These are phyloP conservation scores for Pholis gunnellus DNA, from an alignment of 2,113 vertebrate genomes.

Conservation along the genomic window DNA sequence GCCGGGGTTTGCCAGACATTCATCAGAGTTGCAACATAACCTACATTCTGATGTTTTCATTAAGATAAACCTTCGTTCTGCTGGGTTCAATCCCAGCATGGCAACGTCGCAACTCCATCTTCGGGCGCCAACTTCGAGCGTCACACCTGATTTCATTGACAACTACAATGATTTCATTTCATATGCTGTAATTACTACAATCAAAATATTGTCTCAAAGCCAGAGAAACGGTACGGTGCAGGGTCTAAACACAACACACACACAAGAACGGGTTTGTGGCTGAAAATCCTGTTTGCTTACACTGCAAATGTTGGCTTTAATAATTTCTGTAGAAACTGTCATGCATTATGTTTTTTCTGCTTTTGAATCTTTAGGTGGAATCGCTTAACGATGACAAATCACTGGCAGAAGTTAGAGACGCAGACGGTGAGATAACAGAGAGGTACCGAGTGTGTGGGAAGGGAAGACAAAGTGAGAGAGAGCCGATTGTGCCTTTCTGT, in stretches of 20 bases:
- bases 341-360: slow-evolving; percentile 31
- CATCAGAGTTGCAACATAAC: slow-evolving; percentile 48
- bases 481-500: slow-evolving; percentile 26
- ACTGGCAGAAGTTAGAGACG: slow-evolving; percentile 18
- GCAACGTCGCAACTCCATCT: slow-evolving; percentile 12
- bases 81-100: slow-evolving; percentile 33
- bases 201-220: slow-evolving; percentile 78
- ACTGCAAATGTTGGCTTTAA: slow-evolving; percentile 77
- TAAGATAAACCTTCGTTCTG: slow-evolving; percentile 49
- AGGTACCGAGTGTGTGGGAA: slow-evolving; percentile 42
- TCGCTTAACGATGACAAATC: slow-evolving; percentile 61
- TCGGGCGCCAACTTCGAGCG: slow-evolving; percentile 40
- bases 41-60: slow-evolving; percentile 46
- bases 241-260: slow-evolving; percentile 64
- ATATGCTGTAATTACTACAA: slow-evolving; percentile 65
- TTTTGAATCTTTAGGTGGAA: slow-evolving; percentile 48
- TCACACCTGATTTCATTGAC: slow-evolving; percentile 65
- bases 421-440: slow-evolving; percentile 55
- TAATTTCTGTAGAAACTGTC: slow-evolving; percentile 67
- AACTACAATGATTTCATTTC: slow-evolving; percentile 66
- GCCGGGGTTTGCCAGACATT: slow-evolving; percentile 47
- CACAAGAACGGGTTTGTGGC: slow-evolving; percentile 73
- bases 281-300: slow-evolving; percentile 69
- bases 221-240: slow-evolving; percentile 59
- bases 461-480: slow-evolving; percentile 59